These are phyloP conservation scores for Drosophila niveifrons DNA, from an alignment of 2,888 invertebrate species.

Conservation along the genomic window DNA sequence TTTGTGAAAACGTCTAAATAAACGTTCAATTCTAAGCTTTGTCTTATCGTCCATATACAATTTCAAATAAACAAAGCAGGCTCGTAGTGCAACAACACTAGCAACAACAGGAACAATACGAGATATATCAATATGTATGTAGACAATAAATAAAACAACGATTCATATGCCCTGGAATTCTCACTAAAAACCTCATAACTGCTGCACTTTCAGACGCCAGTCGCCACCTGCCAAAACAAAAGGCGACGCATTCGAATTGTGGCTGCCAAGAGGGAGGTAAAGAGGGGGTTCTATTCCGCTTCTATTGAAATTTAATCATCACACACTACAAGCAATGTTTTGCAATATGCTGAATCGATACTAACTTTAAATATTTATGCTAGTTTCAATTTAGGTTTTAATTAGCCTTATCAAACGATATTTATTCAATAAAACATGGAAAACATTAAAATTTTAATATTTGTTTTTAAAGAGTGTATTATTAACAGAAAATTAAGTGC, in stretches of 20 bases:
- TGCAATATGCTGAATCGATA: no score
- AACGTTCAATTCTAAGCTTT: slow-evolving; percentile 39
- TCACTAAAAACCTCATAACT: slow-evolving; percentile 34
- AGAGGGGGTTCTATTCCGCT: background rate
- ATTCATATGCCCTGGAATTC: slow-evolving; percentile 58
- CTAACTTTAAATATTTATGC: background rate
- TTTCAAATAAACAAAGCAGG: slow-evolving; percentile 63
- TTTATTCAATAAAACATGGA: no score
- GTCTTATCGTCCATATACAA: slow-evolving; percentile 54
- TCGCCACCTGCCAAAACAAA: slow-evolving; percentile 58
- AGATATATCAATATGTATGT: slow-evolving; percentile 22
- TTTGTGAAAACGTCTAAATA: slow-evolving; percentile 50
- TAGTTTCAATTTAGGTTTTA: background rate
- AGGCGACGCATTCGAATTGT: background rate
- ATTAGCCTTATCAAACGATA: background rate
- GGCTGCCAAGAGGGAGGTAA: background rate
- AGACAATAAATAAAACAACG: slow-evolving; percentile 41
- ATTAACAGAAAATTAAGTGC: no score
- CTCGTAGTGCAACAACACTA: slow-evolving; percentile 26
- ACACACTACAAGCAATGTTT: background rate
- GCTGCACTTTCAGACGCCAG: slow-evolving; percentile 34
- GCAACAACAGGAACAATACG: slow-evolving; percentile 7
- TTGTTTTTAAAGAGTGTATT: no score
- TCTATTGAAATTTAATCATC: slow-evolving; percentile 20
- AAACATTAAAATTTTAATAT: no score